Conservation (phyloP, 1,140 invertebrate species). For the Harpegnathos saltator region DNA sequence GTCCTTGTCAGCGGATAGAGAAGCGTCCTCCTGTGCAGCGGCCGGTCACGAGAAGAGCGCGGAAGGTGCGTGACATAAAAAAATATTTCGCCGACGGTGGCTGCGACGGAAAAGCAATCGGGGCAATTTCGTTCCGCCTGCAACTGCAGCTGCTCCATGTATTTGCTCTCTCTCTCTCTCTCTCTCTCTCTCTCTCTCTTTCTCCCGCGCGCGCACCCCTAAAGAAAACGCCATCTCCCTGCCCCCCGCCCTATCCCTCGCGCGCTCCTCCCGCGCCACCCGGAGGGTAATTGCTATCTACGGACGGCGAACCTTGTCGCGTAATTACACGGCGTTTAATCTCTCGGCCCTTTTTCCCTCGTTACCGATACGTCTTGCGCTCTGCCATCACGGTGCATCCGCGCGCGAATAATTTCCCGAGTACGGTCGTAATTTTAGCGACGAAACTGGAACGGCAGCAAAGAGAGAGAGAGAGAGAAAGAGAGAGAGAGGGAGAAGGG, state of each 20-base stretch:
- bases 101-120: slow-evolving; percentile 72
- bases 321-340: slow-evolving; percentile 75
- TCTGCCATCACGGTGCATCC: slow-evolving; percentile 14
- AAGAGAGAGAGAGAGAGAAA: not conserved
- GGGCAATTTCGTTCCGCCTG: slow-evolving; percentile 70
- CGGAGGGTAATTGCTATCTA: slow-evolving; percentile 71
- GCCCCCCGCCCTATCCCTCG: too few species aligned
- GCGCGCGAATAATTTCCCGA: slow-evolving; percentile 21
- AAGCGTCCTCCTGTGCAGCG: not conserved
- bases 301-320: slow-evolving; percentile 72
- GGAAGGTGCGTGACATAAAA: slow-evolving; percentile 32
- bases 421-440: slow-evolving; percentile 18
- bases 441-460: slow-evolving; percentile 4
- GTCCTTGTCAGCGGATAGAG: slow-evolving; percentile 15
- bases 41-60: not conserved
- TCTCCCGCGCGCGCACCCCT: slow-evolving; percentile 31
- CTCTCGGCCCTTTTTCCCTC: slow-evolving; percentile 64
- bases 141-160: slow-evolving; percentile 66
- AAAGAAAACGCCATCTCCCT: slow-evolving; percentile 64
- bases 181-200: too few species aligned
- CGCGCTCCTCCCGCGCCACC: too few species aligned
- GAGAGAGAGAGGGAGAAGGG: not conserved
- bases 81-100: slow-evolving; percentile 63
- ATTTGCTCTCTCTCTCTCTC: slow-evolving; percentile 38
- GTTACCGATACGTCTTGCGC: slow-evolving; percentile 64